Evolutionary conservation across 35 echinoderm and acorn worm species (phyloP), one percentile per base, ranked within the genome.

Genomic region (Apostichopus japonicus): DNA sequence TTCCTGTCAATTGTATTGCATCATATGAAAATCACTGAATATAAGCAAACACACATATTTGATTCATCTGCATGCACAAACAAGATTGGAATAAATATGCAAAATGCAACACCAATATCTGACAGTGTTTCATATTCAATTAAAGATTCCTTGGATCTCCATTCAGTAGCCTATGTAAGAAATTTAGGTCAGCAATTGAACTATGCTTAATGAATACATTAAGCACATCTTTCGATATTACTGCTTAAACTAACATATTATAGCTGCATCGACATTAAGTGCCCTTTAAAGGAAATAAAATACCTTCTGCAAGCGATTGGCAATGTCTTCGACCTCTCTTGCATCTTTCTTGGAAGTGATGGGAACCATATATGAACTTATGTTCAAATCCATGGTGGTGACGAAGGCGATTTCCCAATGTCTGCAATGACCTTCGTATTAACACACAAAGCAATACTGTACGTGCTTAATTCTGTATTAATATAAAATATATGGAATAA

Each of bases 231-330:
- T 44, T 44, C 33, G 33, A 44, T 44, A 44, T 44, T 44, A 44
- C 33, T 44, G 2, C 33, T 44, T 44, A 44, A 44, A 44, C 33
- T 44, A 44, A 44, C 33, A 44, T 3, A 44, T 44, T 44, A 44
- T 44, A 44, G 33, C 33, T 44, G 33, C 33, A 44, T 44, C 33
- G 33, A 44, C 33, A 44, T 3, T 4, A 44, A 44, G 0, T 44
- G 33, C 33, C 33, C 33, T 44, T 44, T 44, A 44, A 44, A 77
- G 33, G 33, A 4, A 44, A 44, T 44, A 44, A 44, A 24, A 53
- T 83, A 83, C 79, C 79, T 83, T 83, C 54, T 33, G 22, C 44
- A 83, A 55, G 16, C 79, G 79, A 54, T 83, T 33, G 79, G 79
- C 54, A 52, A 83, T 83, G 51, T 83, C 79, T 55, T 16, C 79